Base-by-base conservation (phyloP, 2,797 vertebrate species). In the Acanthis flammea region DNA sequence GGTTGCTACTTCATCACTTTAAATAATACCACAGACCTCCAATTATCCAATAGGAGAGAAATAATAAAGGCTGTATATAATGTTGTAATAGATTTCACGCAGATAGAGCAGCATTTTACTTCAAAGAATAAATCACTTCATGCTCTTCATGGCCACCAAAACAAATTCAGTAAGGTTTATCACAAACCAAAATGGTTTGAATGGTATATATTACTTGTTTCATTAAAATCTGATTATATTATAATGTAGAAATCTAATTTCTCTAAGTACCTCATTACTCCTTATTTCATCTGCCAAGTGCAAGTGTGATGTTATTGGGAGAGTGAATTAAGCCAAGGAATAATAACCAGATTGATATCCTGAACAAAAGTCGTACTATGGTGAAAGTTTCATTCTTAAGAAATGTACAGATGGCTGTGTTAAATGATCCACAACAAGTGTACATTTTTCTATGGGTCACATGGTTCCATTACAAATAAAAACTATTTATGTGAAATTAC, bases 201-300 rank as follows among this genome's bases (percentile, higher is more conserved):
- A 77, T 70, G 35, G 17, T 96, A 97, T 96, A 93, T 96, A 80
- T 95, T 97, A 92, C 86, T 97, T 93, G 91, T 95, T 97, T 95
- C 96, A 97, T 97, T 98, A 97, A 96, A 97, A 96, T 88, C 92
- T 95, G 95, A 97, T 98, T 97, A 97, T 93, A 95, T 91, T 95
- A 83, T 96, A 96, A 97, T 92, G 68, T 93, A 91, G 90, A 96
- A 97, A 98, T 97, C 75, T 96, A 96, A 97, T 97, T 98, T 94
- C 79, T 97, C 28, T 95, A 97, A 97, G 95, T 97, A 92, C 66
- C 95, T 97, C 97, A 96, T 98, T 97, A 97, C 95, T 98, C 96
- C 95, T 97, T 96, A 96, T 97, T 97, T 97, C 77, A 89, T 92
- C 92, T 97, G 96, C 91, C 97, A 97, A 97, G 83, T 92, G 57